Base-by-base conservation (phyloP, 2,113 vertebrate genomes). In the Capreolus pygargus region DNA sequence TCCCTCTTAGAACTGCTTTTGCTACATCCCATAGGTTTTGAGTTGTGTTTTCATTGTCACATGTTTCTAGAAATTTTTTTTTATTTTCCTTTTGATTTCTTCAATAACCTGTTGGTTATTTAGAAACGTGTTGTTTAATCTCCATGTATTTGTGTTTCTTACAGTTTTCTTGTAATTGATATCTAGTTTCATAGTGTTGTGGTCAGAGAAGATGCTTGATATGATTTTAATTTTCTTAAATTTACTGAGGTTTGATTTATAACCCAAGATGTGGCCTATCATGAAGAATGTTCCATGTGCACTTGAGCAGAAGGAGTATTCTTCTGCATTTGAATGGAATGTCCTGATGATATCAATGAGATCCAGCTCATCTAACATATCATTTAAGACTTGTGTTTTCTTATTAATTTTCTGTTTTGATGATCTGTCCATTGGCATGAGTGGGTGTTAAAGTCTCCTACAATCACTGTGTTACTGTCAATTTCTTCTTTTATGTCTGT, bases 131-230 rank as follows among this genome's bases (percentile, higher is more conserved):
- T 70, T 70, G n/a, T 70, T 70, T 2, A 70, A 21, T 70, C 4
- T 11, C 17, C 64, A 36, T 21, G 17, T 70, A n/a, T 36, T 11
- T 70, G 64, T 64, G 16, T 70, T 70, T 70, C n/a, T 70, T 36
- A 70, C n/a, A 70, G n/a, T 70, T 36, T 70, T 70, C n/a, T 21
- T 23, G n/a, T 36, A 36, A 36, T 36, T 70, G 9, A 70, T 70
- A 70, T 19, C 17, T 70, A 23, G 4, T 70, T 5, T 70, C n/a
- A 11, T 36, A 70, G 64, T 0, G 0, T 67, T 36, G 64, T 12
- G 64, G 64, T 36, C 17, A 6, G n/a, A 70, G 64, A 70, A 70
- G 64, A 70, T 11, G 64, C 64, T 21, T 70, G 64, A 70, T 70
- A 70, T 36, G 64, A 36, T 21, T 70, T 70, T n/a, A 36, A 11